Percentiles rank a stretch among this genome's conserved stretches.
Evolutionary conservation across 2,888 invertebrate genomes (phyloP).

Genomic region (Agonopterix heracliana): DNA sequence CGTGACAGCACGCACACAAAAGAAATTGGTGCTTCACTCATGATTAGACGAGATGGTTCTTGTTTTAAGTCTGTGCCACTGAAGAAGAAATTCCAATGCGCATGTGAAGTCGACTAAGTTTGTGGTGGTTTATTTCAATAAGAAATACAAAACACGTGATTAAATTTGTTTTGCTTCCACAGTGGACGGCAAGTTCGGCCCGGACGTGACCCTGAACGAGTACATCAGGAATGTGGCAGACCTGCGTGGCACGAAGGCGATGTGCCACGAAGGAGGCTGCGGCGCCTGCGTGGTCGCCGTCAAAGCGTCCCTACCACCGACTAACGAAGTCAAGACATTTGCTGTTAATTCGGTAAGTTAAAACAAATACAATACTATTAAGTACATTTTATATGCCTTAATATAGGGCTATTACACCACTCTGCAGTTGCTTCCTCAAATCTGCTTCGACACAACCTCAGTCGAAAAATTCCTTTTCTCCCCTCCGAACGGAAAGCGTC

Average conservation of each 20-base stretch:
- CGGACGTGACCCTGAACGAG: slow-evolving; percentile 78
- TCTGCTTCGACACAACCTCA: not conserved
- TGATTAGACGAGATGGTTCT: too few species aligned
- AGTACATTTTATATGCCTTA: not conserved
- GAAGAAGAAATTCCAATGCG: too few species aligned
- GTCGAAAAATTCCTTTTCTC: too few species aligned
- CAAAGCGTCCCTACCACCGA: slow-evolving; percentile 33
- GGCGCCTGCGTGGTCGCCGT: slow-evolving; percentile 78
- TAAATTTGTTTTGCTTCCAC: not conserved
- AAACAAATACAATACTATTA: not conserved
- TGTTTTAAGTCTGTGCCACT: too few species aligned
- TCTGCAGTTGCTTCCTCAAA: not conserved
- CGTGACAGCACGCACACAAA: too few species aligned
- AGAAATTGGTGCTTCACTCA: too few species aligned
- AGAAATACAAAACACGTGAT: too few species aligned
- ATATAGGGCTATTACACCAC: not conserved
- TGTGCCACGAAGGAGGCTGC: slow-evolving; percentile 85
- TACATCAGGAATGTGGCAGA: slow-evolving; percentile 78
- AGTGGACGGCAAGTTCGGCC: slow-evolving; percentile 52
- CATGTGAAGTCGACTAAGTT: too few species aligned
- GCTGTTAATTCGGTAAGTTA: slow-evolving; percentile 78
- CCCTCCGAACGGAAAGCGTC: too few species aligned
- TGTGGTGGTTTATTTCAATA: too few species aligned
- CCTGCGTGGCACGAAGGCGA: slow-evolving; percentile 81
- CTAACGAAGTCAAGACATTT: slow-evolving; percentile 56